A percentile compares a stretch with the other conserved stretches of the same genome.
phyloP scores from a whole-genome alignment of 2,113 vertebrate species.

The Psophia crepitans region DNA sequence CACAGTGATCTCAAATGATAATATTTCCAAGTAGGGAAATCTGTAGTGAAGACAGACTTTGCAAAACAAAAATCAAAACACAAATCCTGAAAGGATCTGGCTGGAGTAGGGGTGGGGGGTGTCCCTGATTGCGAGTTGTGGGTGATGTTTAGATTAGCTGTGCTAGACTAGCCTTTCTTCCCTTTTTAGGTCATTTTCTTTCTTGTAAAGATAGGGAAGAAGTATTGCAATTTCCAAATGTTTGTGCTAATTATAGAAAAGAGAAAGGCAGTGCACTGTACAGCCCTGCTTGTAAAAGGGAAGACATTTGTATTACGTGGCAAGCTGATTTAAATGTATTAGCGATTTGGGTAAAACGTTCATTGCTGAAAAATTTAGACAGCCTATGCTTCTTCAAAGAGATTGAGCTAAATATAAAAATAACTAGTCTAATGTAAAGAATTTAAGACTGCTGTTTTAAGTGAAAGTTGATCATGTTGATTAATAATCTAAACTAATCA shows the following conservation, averaged over 20 bases:
- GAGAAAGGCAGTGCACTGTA: neutral
- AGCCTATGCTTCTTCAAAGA: neutral
- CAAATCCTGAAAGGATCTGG: neutral
- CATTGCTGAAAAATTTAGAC: neutral
- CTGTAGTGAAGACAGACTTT: slow-evolving; percentile 2
- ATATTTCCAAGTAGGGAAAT: slow-evolving; percentile 53
- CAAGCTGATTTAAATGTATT: neutral
- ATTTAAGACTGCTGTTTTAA: neutral
- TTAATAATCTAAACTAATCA: neutral
- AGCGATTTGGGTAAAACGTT: neutral
- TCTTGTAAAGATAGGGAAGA: slow-evolving; percentile 18
- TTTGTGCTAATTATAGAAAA: slow-evolving; percentile 40
- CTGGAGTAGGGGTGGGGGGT: neutral
- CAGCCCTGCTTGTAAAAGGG: neutral
- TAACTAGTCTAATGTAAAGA: neutral
- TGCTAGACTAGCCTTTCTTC: slow-evolving; percentile 1
- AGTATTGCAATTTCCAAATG: slow-evolving; percentile 18
- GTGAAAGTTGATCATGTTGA: neutral
- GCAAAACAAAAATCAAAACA: slow-evolving; percentile 30
- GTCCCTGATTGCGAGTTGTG: neutral
- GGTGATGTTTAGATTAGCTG: slow-evolving; percentile 24
- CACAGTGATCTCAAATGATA: neutral
- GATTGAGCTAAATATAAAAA: neutral
- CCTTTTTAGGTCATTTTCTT: slow-evolving; percentile 60
- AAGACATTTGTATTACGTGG: neutral